phyloP scores from a whole-genome alignment of 1,140 invertebrate genomes.

The Leguminivora glycinivorella region DNA sequence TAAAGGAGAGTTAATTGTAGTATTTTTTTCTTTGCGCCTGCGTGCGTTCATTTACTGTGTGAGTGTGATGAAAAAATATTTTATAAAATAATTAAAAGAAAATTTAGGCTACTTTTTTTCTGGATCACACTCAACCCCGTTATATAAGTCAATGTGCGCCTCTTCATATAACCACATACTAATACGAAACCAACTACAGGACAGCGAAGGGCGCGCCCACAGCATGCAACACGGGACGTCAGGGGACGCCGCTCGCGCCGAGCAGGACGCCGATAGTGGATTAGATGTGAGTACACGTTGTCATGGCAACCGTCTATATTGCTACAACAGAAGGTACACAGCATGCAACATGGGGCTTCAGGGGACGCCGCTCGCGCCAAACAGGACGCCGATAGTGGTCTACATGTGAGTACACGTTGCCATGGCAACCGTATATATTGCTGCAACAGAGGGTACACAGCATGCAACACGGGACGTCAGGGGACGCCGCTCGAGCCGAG shows the following conservation, averaged over 20 bases:
- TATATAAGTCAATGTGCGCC: neutral
- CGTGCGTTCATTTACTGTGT: too few relatives aligned
- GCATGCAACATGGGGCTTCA: conserved; percentile 62
- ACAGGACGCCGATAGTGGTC: conserved; percentile 58
- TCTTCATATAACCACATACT: neutral
- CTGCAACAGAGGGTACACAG: conserved; percentile 45
- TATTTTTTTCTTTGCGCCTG: too few relatives aligned
- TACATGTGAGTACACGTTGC: conserved; percentile 61
- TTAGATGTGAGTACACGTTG: conserved; percentile 61
- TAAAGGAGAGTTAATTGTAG: too few relatives aligned
- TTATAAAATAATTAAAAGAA: too few relatives aligned
- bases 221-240: conserved; percentile 65
- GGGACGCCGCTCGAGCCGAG: conserved; percentile 58
- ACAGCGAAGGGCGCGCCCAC: conserved; percentile 64
- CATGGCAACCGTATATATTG: neutral
- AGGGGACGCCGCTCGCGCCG: conserved; percentile 57
- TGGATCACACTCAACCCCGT: neutral
- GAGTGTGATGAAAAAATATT: too few relatives aligned
- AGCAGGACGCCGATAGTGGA: conserved; percentile 60
- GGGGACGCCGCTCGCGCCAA: conserved; percentile 61
- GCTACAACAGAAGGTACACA: conserved; percentile 42
- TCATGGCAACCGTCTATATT: neutral
- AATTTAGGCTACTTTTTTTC: neutral
- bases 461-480: conserved; percentile 62
- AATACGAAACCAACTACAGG: conserved; percentile 43